These are phyloP conservation scores for Platyscapa corneri DNA, from an alignment of 1,140 invertebrate species.

Conservation along the genomic window DNA sequence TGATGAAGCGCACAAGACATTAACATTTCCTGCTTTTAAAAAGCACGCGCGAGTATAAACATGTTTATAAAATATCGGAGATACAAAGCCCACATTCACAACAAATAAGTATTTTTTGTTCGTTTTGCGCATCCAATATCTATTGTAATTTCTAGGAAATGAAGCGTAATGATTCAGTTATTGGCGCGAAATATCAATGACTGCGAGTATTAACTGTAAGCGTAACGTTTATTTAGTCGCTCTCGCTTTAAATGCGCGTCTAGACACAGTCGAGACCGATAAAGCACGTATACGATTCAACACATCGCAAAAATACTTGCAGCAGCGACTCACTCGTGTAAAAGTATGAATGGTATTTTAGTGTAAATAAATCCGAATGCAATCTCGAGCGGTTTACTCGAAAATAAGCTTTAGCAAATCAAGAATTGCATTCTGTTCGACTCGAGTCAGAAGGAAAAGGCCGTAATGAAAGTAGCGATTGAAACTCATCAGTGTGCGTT, in stretches of 20 bases:
- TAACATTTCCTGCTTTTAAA: neutral
- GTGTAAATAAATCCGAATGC: neutral
- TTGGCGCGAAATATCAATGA: neutral
- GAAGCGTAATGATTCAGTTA: neutral
- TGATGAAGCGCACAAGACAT: neutral
- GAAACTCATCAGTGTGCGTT: too few relatives aligned
- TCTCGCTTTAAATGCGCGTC: conserved; percentile 8
- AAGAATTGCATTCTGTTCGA: neutral
- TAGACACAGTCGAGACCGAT: conserved; percentile 41
- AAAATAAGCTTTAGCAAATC: neutral
- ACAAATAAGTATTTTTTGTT: neutral
- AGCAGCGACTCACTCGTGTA: neutral
- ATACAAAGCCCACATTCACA: neutral
- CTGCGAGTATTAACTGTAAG: neutral
- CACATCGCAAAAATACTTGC: conserved; percentile 16
- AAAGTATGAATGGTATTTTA: neutral
- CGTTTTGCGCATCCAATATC: neutral
- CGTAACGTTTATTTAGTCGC: neutral
- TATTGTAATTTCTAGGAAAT: neutral
- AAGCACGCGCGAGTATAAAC: neutral
- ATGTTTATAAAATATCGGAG: neutral
- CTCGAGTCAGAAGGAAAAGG: conserved; percentile 6
- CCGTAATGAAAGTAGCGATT: conserved; percentile 35
- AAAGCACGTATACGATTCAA: conserved; percentile 23
- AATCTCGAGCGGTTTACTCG: neutral